phyloP scores from a whole-genome alignment of 2,797 vertebrate genomes.

The Sebastiscus albofasciatus region DNA sequence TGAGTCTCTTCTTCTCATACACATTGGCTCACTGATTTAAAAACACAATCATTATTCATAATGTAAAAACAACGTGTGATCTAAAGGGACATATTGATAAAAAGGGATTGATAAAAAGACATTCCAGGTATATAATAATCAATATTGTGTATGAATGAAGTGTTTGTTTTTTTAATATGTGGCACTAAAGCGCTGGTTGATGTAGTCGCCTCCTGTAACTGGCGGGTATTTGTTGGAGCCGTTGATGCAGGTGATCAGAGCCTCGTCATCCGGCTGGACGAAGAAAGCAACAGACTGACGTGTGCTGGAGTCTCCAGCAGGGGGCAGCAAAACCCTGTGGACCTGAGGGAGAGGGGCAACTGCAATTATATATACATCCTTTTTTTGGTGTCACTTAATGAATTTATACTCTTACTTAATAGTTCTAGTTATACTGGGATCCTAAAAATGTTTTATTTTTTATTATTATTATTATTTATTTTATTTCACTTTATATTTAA shows the following conservation, averaged over 20 bases:
- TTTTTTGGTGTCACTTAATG: not conserved
- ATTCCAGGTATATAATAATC: not conserved
- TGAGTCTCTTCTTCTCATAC: not conserved
- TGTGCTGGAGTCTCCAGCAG: conserved; percentile 56
- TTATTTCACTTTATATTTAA: too few relatives aligned
- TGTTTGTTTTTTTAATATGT: conserved; percentile 40
- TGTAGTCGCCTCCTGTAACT: conserved; percentile 59
- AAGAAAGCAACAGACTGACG: conserved; percentile 83
- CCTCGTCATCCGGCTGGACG: conserved; percentile 72
- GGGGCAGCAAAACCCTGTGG: conserved; percentile 79
- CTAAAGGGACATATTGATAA: not conserved
- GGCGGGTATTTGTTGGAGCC: conserved; percentile 81
- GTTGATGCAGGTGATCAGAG: conserved; percentile 74
- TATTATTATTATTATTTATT: too few relatives aligned
- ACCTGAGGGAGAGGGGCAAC: conserved; percentile 51
- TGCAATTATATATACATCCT: not conserved
- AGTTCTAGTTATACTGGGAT: not conserved
- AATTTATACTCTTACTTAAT: not conserved
- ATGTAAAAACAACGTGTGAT: not conserved
- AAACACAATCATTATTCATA: not conserved
- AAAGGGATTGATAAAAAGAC: not conserved
- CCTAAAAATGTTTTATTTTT: not conserved
- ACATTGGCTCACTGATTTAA: not conserved
- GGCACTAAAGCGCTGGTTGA: conserved; percentile 44
- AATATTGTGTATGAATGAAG: not conserved